phyloP scores from a whole-genome alignment of 2,113 vertebrate genomes.

The Dunckerocampus dactyliophorus region DNA sequence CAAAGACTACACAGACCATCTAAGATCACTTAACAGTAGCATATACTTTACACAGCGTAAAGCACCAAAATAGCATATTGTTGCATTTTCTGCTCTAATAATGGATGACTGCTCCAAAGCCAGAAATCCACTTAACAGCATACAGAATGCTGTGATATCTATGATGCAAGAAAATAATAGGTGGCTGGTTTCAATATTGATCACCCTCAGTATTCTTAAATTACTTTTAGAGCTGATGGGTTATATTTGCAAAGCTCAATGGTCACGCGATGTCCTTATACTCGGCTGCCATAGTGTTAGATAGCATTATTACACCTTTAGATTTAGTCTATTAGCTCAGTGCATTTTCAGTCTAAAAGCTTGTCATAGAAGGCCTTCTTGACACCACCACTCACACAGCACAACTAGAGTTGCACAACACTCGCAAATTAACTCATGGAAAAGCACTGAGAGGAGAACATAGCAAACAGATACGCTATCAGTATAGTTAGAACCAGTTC shows the following conservation, averaged over 20 bases:
- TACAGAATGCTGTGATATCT: constrained; percentile 12
- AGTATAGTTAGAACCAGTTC: too few species aligned
- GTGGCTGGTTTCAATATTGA: constrained; percentile 77
- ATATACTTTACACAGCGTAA: constrained; percentile 70
- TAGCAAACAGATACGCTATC: too few species aligned
- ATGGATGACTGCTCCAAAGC: constrained; percentile 41
- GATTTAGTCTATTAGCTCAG: too few species aligned
- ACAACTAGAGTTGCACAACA: too few species aligned
- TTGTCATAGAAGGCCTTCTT: too few species aligned
- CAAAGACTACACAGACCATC: constrained; percentile 55
- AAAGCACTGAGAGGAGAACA: too few species aligned
- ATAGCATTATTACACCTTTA: background rate
- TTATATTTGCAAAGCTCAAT: constrained; percentile 45
- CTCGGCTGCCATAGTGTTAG: constrained; percentile 47
- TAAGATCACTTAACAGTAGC: constrained; percentile 69
- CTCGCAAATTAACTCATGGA: too few species aligned
- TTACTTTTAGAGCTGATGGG: constrained; percentile 68
- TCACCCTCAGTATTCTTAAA: constrained; percentile 76
- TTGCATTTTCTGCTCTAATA: constrained; percentile 50
- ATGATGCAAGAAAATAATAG: constrained; percentile 72
- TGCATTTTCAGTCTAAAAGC: too few species aligned
- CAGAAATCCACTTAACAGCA: constrained; percentile 57
- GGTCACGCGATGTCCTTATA: constrained; percentile 47
- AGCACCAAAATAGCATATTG: constrained; percentile 71
- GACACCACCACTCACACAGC: too few species aligned